Evolutionary conservation across 92 coral and sea anemone genomes (phyloP).

Genomic region (Paramuricea clavata): DNA sequence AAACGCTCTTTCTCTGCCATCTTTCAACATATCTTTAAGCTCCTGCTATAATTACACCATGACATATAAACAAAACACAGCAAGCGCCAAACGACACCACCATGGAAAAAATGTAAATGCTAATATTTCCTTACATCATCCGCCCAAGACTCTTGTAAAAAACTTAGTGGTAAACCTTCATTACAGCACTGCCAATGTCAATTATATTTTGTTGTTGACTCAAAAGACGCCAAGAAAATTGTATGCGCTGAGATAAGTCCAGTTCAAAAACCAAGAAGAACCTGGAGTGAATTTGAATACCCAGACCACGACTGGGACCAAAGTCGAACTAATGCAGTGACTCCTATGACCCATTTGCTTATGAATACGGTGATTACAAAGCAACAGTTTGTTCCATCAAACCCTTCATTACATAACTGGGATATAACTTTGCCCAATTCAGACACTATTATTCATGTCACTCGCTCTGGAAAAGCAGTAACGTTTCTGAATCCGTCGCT

Average conservation of each 20-base stretch:
- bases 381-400: too few species aligned
- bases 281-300: neutral
- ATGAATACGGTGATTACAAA: neutral
- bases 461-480: constrained; percentile 28
- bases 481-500: constrained; percentile 21
- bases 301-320: constrained; percentile 27
- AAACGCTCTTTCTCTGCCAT: constrained; percentile 30
- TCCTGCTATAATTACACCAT: constrained; percentile 33
- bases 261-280: neutral
- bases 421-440: constrained; percentile 6
- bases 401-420: too few species aligned
- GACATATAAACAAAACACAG: neutral
- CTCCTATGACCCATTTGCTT: constrained; percentile 25
- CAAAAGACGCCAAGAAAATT: constrained; percentile 14
- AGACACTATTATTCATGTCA: constrained; percentile 36
- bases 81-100: neutral
- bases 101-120: constrained; percentile 25
- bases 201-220: constrained; percentile 22
- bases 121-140: constrained; percentile 2
- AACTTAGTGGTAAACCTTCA: constrained; percentile 17
- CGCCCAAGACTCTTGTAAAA: constrained; percentile 3
- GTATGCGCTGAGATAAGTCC: neutral
- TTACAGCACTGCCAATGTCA: constrained; percentile 1
- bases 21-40: constrained; percentile 13
- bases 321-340: constrained; percentile 22